These are phyloP conservation scores for Acrocyrtus sp. DNA, from an alignment of 2,888 invertebrate species.

Conservation along the genomic window DNA sequence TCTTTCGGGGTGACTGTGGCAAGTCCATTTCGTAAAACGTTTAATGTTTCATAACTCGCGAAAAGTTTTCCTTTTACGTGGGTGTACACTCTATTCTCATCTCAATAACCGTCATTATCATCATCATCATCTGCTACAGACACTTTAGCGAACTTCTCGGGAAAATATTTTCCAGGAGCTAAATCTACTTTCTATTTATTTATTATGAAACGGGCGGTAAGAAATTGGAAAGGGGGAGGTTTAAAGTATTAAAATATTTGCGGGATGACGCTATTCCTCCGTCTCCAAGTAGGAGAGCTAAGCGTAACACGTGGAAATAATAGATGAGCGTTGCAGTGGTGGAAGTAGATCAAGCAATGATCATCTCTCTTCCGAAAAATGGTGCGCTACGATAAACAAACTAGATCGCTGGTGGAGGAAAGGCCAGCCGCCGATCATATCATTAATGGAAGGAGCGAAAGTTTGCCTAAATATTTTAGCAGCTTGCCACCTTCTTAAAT, in stretches of 20 bases:
- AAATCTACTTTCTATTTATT: too few relatives aligned
- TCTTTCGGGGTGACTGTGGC: too few relatives aligned
- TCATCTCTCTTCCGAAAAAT: not conserved
- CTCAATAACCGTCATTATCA: slow-evolving; percentile 11
- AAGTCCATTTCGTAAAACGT: too few relatives aligned
- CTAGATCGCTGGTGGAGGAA: not conserved
- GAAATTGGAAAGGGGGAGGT: not conserved
- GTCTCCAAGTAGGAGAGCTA: slow-evolving; percentile 1
- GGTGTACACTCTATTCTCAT: slow-evolving; percentile 17
- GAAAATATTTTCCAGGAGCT: too few relatives aligned
- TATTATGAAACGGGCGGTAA: not conserved
- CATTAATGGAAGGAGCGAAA: too few relatives aligned
- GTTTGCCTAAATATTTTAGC: not conserved
- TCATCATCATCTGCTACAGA: slow-evolving; percentile 11
- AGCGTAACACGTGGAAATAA: slow-evolving; percentile 46
- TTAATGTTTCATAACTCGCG: slow-evolving; percentile 26
- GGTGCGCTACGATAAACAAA: not conserved
- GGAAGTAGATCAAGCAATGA: not conserved
- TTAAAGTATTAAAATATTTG: not conserved
- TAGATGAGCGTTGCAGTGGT: slow-evolving; percentile 42
- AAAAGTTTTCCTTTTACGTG: slow-evolving; percentile 21
- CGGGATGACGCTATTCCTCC: not conserved
- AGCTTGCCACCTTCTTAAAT: not conserved
- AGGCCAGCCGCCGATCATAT: not conserved
- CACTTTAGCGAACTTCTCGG: too few relatives aligned